Conservation (phyloP, 2,888 invertebrate genomes). For the Ormyrus pomaceus region DNA sequence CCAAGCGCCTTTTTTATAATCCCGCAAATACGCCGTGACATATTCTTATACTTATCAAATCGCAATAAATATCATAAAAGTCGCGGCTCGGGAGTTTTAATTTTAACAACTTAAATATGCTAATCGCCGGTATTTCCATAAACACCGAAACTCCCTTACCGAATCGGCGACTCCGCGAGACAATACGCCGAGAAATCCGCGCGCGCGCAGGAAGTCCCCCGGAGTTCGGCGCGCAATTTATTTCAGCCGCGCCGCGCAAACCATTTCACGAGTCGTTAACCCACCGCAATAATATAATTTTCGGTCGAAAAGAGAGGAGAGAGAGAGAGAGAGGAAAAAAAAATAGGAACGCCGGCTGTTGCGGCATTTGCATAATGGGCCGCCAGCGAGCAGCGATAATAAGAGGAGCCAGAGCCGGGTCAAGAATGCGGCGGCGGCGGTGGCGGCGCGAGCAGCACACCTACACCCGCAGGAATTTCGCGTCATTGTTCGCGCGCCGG, state of each 20-base stretch:
- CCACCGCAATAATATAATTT: slow-evolving; percentile 14
- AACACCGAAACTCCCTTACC: background rate
- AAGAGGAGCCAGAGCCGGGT: background rate
- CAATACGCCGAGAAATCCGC: background rate
- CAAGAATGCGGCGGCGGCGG: slow-evolving; percentile 14
- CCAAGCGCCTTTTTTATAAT: background rate
- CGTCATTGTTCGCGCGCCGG: slow-evolving; percentile 12
- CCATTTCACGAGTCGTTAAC: slow-evolving; percentile 33
- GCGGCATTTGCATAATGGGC: slow-evolving; percentile 37
- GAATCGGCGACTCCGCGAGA: background rate
- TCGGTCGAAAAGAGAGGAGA: background rate
- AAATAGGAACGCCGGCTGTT: background rate
- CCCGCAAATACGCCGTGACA: no score
- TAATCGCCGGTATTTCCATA: slow-evolving; percentile 10
- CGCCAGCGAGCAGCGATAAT: background rate
- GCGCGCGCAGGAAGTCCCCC: background rate
- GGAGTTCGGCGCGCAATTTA: background rate
- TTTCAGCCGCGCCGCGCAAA: background rate
- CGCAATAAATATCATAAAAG: no score
- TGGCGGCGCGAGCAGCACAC: slow-evolving; percentile 12
- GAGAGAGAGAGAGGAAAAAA: background rate
- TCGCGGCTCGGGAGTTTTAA: background rate
- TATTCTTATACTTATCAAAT: no score
- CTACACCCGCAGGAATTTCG: slow-evolving; percentile 30
- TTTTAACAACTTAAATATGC: slow-evolving; percentile 20